phyloP scores from a whole-genome alignment of 2,888 invertebrate species.

The Ormia ochracea region DNA sequence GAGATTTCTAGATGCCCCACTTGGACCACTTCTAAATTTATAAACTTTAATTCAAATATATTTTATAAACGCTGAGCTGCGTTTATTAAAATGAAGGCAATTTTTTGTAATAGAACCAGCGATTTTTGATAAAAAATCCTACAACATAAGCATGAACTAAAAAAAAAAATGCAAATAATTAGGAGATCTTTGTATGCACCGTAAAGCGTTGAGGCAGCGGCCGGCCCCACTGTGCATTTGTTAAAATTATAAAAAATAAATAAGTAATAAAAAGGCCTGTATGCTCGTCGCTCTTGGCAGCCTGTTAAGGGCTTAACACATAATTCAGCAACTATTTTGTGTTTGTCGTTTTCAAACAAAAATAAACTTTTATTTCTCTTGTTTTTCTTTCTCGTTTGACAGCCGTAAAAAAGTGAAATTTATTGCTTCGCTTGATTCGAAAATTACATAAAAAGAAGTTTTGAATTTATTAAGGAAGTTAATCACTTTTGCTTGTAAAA shows the following conservation, averaged over 20 bases:
- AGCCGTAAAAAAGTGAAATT: slow-evolving; percentile 58
- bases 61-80: no score
- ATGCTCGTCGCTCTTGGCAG: background rate
- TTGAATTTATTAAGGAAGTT: slow-evolving; percentile 20
- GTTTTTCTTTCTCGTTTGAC: slow-evolving; percentile 29
- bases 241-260: background rate
- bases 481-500: slow-evolving; percentile 28
- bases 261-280: slow-evolving; percentile 21
- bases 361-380: background rate
- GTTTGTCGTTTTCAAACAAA: no score
- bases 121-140: no score
- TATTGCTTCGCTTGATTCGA: slow-evolving; percentile 42
- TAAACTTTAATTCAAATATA: no score
- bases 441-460: slow-evolving; percentile 11
- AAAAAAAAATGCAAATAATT: no score
- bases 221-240: background rate
- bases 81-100: no score
- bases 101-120: no score
- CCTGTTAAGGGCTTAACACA: slow-evolving; percentile 38
- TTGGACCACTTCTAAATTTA: no score
- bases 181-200: no score
- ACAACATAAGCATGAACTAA: no score
- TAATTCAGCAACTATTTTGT: slow-evolving; percentile 35
- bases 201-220: no score
- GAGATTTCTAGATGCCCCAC: no score